These are phyloP conservation scores for Phycodurus eques DNA, from an alignment of 2,113 vertebrate genomes.

Conservation along the genomic window DNA sequence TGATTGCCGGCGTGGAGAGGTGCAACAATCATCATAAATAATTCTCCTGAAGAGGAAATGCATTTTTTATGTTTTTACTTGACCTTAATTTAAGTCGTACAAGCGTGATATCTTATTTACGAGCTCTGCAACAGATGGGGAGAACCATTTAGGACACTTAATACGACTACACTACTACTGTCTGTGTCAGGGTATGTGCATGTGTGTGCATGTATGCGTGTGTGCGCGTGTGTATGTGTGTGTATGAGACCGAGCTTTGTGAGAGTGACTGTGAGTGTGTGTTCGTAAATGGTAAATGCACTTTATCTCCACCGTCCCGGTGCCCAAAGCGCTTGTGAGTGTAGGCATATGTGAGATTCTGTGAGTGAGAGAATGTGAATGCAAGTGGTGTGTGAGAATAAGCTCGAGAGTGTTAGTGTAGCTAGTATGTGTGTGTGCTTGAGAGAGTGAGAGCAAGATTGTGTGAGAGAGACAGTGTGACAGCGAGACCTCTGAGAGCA, in stretches of 20 bases:
- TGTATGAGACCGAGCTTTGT: background rate
- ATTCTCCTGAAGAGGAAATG: conserved; percentile 59
- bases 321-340: too few species aligned
- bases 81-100: conserved; percentile 69
- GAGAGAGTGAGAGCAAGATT: background rate
- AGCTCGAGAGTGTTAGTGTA: too few species aligned
- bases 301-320: too few species aligned
- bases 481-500: background rate
- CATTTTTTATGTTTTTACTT: conserved; percentile 72
- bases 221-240: background rate
- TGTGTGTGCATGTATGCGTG: background rate
- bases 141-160: conserved; percentile 26
- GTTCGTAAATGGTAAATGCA: too few species aligned
- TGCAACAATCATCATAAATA: conserved; percentile 66
- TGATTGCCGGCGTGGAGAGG: conserved; percentile 59
- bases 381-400: too few species aligned
- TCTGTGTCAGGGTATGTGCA: background rate
- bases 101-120: conserved; percentile 65
- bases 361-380: too few species aligned
- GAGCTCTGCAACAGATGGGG: conserved; percentile 62
- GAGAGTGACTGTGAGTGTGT: too few species aligned
- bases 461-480: background rate
- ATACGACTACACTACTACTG: background rate
- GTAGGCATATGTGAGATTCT: too few species aligned
- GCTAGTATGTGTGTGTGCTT: background rate